A percentile compares a stretch with the other conserved stretches of the same genome.
These are phyloP conservation scores for Cirrhinus mrigala DNA, from an alignment of 2,797 vertebrate species.

Conservation along the genomic window DNA sequence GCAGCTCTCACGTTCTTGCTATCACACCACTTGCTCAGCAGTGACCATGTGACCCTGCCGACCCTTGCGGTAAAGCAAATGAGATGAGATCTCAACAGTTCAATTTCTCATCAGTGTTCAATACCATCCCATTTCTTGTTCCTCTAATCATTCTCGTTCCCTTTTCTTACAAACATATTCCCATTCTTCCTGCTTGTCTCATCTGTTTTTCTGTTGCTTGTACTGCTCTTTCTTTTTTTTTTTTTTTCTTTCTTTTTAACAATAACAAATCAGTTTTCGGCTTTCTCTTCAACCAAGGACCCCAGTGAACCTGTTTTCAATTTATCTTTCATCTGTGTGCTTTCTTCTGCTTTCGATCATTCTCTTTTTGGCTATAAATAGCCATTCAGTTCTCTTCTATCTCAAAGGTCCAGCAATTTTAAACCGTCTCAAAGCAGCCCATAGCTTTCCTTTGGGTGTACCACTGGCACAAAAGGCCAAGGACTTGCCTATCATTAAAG, in stretches of 20 bases:
- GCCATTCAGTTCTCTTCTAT: slow-evolving; percentile 27
- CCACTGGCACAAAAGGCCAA: slow-evolving; percentile 20
- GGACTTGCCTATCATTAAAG: slow-evolving; percentile 5
- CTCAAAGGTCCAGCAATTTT: slow-evolving; percentile 37
- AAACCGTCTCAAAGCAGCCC: slow-evolving; percentile 30
- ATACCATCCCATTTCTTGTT: slow-evolving; percentile 25
- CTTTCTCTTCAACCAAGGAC: slow-evolving; percentile 8
- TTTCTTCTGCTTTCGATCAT: slow-evolving; percentile 35
- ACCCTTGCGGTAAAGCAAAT: slow-evolving; percentile 2
- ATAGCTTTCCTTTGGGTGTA: not conserved
- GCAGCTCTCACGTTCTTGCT: slow-evolving; percentile 4
- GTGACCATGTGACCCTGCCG: slow-evolving; percentile 5
- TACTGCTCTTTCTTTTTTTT: slow-evolving; percentile 10
- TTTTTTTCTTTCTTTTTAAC: slow-evolving; percentile 30
- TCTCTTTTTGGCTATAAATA: slow-evolving; percentile 44
- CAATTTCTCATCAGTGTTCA: slow-evolving; percentile 34
- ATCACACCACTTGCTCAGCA: not conserved
- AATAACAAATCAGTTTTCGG: slow-evolving; percentile 39
- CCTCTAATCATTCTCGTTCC: slow-evolving; percentile 8
- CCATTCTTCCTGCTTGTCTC: slow-evolving; percentile 27
- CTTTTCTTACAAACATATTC: slow-evolving; percentile 1
- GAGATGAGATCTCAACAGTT: slow-evolving; percentile 11
- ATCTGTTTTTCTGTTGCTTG: slow-evolving; percentile 22
- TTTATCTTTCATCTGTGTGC: slow-evolving; percentile 24
- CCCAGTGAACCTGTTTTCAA: slow-evolving; percentile 42